Base-by-base conservation (phyloP, 2,797 vertebrate species). In the Etheostoma perlongum region DNA sequence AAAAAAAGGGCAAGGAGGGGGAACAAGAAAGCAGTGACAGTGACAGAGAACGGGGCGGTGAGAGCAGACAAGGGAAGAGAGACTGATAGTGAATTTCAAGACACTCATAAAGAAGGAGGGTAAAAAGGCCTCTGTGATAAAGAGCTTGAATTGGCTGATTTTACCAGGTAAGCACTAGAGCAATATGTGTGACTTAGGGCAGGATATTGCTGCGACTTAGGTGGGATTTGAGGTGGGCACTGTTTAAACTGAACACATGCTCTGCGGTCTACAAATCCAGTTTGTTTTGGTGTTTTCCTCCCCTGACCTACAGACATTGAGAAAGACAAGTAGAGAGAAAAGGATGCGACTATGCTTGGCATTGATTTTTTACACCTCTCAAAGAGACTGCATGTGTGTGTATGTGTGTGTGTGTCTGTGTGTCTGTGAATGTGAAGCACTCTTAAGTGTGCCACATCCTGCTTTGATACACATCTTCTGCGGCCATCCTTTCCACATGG, bases 131-230 rank as follows among this genome's bases (percentile, higher is more conserved):
- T 54, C 46, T 87, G 85, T 89, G 87, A 91, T 90, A 91, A 91
- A 87, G 88, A 88, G 68, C 51, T 61, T 58, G 89, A 91, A 92
- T 86, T 78, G 76, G 85, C 72, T 64, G 82, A 72, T 79, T 73
- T 91, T 85, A 90, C 53, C 73, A 73, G 72, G 77, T 83, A 85
- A 87, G 88, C 81, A 88, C 67, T 71, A 63, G 76, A 81, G 81
- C 86, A 91, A 90, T 91, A 90, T 88, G 86, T 90, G 85, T 57
- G 85, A 89, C 79, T 91, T 79, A 81, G 67, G 61, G 74, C 72
- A 47, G 77, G 67, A 86, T 83, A 90, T 89, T 82, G 73, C 65
- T 30, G 62, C 2, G 88, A 85, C 80, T 91, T 91, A 88, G 81
- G 66, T 44, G 74, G 86, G 91, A 89, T 92, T 89, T 91, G 46